Conservation (phyloP, 2,888 invertebrate species). For the Ecliptopera silaceata region DNA sequence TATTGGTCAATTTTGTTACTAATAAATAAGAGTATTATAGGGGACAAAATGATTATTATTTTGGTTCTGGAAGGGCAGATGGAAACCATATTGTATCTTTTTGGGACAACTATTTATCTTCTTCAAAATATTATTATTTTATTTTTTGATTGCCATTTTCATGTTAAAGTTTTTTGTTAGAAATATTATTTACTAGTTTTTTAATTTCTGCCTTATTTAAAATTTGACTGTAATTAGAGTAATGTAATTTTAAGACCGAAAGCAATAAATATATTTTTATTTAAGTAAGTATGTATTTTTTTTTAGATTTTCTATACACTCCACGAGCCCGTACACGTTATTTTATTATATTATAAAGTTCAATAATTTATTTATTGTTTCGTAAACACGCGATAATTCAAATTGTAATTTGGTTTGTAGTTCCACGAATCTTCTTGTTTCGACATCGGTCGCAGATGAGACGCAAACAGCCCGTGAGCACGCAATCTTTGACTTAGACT, state of each 20-base stretch:
- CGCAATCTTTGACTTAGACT: constrained; percentile 51
- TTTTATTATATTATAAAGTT: too few species aligned
- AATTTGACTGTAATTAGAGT: too few species aligned
- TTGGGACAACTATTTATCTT: background rate
- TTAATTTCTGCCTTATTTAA: too few species aligned
- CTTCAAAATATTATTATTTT: background rate
- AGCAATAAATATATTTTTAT: too few species aligned
- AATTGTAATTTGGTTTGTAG: constrained; percentile 19
- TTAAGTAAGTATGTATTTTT: too few species aligned
- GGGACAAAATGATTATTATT: background rate
- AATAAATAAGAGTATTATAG: background rate
- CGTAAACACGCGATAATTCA: constrained; percentile 14
- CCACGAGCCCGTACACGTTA: too few species aligned
- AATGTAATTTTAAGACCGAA: too few species aligned
- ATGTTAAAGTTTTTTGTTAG: too few species aligned
- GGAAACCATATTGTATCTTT: background rate
- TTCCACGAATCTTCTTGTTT: constrained; percentile 28
- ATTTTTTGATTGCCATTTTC: background rate
- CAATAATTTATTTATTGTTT: too few species aligned
- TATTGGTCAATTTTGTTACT: background rate
- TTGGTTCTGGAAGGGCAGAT: background rate
- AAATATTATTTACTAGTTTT: too few species aligned
- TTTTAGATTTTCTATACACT: too few species aligned
- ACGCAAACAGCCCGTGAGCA: constrained; percentile 43
- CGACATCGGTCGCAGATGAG: constrained; percentile 23